These are phyloP conservation scores for Acleris literana DNA, from an alignment of 2,888 invertebrate species.

Conservation along the genomic window DNA sequence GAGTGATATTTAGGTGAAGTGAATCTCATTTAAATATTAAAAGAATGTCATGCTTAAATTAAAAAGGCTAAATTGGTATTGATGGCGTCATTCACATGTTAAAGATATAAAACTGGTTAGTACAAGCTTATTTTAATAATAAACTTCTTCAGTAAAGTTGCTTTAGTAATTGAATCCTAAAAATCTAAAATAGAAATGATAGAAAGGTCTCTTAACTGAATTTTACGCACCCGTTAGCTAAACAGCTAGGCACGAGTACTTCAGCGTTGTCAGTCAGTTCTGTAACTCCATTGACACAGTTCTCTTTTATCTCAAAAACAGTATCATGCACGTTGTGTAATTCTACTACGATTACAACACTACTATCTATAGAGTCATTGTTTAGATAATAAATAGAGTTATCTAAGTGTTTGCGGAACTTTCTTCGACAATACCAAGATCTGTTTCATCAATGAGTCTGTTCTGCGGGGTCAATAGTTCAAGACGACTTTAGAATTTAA, in stretches of 20 bases:
- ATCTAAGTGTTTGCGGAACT: constrained; percentile 31
- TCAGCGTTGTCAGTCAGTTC: constrained; percentile 5
- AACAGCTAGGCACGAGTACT: neutral
- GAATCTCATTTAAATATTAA: too few relatives aligned
- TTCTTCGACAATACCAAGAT: constrained; percentile 29
- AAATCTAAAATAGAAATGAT: too few relatives aligned
- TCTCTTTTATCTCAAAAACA: constrained; percentile 53
- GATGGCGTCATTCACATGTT: too few relatives aligned
- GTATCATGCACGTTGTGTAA: constrained; percentile 53
- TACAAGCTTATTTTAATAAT: too few relatives aligned
- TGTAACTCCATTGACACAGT: constrained; percentile 64
- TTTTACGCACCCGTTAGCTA: neutral
- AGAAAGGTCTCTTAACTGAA: neutral
- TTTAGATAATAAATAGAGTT: constrained; percentile 36
- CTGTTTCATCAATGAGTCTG: constrained; percentile 24
- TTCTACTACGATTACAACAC: constrained; percentile 41
- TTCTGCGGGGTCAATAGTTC: constrained; percentile 24
- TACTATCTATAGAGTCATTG: constrained; percentile 35
- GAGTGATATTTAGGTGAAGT: too few relatives aligned
- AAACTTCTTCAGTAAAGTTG: too few relatives aligned
- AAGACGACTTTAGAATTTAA: neutral
- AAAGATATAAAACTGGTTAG: too few relatives aligned
- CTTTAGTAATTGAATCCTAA: too few relatives aligned
- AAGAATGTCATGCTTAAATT: too few relatives aligned
- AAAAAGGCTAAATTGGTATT: too few relatives aligned